Percentiles rank a stretch among this genome's conserved stretches.
phyloP scores from a whole-genome alignment of 1,140 invertebrate species.

The Drosophila subpulchrella region DNA sequence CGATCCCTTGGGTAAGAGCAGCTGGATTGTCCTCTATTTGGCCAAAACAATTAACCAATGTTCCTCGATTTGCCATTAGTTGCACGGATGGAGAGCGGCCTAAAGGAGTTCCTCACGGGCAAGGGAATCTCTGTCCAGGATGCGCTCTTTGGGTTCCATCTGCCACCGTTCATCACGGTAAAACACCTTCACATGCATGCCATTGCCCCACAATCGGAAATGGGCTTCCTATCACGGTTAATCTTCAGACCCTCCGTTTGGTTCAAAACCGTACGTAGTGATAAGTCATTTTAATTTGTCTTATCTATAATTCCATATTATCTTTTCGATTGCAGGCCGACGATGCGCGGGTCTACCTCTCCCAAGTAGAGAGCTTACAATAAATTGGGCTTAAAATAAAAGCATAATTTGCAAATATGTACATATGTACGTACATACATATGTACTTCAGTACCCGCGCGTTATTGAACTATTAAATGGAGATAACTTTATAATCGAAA shows the following conservation, averaged over 20 bases:
- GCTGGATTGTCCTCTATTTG: neutral
- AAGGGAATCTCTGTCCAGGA: conserved; percentile 85
- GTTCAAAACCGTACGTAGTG: conserved; percentile 92
- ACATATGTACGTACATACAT: no score
- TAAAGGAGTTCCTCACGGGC: conserved; percentile 35
- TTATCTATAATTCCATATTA: neutral
- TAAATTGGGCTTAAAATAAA: neutral
- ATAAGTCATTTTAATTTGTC: neutral
- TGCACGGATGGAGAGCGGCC: conserved; percentile 36
- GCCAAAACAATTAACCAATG: no score
- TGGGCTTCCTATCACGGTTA: conserved; percentile 88
- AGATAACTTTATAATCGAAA: no score
- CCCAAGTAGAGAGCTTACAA: conserved; percentile 4
- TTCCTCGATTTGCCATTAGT: conserved; percentile 17
- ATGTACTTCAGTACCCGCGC: no score
- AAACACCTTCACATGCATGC: conserved; percentile 94
- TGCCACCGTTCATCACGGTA: conserved; percentile 95
- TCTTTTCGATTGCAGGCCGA: conserved; percentile 8
- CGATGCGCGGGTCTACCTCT: conserved; percentile 19
- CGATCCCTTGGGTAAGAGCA: conserved; percentile 87
- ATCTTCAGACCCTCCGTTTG: conserved; percentile 92
- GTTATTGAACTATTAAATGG: no score
- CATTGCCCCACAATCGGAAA: conserved; percentile 91
- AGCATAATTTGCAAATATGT: no score
- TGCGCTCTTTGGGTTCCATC: conserved; percentile 93